Evolutionary conservation across 2,113 vertebrate species (phyloP).

Genomic region (Platichthys flesus): DNA sequence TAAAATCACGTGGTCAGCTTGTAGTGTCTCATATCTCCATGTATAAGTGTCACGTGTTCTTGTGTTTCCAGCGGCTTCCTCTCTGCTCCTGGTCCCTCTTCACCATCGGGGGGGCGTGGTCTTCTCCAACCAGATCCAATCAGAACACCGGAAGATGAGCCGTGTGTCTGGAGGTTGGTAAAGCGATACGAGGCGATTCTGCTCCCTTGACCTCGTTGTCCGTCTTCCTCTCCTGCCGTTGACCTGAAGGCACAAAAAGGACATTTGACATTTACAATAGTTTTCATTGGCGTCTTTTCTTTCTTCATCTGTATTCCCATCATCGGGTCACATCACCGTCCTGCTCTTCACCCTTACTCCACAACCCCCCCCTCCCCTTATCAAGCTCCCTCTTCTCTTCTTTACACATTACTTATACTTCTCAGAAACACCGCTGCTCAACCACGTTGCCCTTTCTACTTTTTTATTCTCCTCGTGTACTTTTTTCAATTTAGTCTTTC

Average conservation of each 20-base stretch:
- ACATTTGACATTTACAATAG: constrained; percentile 69
- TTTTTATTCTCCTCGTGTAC: background rate
- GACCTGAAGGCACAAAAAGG: too few species aligned
- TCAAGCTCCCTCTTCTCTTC: constrained; percentile 17
- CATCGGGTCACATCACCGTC: constrained; percentile 33
- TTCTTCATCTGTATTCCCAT: constrained; percentile 12
- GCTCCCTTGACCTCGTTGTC: constrained; percentile 21
- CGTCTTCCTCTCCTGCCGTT: constrained; percentile 10
- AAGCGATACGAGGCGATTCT: background rate
- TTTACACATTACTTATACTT: constrained; percentile 32
- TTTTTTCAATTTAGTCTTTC: constrained; percentile 25
- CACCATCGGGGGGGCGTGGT: background rate
- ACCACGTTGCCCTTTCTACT: constrained; percentile 18
- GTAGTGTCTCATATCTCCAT: too few species aligned
- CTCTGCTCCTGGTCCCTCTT: background rate
- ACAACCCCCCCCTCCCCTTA: background rate
- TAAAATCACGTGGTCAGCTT: too few species aligned
- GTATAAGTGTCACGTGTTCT: background rate
- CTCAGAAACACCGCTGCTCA: constrained; percentile 20
- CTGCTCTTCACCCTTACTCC: constrained; percentile 10
- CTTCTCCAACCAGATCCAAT: background rate
- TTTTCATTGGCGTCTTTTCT: constrained; percentile 51
- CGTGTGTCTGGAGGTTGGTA: background rate
- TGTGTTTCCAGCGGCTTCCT: background rate
- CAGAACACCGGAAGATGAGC: background rate